Evolutionary conservation across 2,113 vertebrate genomes (phyloP).

Genomic region (Electrona antarctica): DNA sequence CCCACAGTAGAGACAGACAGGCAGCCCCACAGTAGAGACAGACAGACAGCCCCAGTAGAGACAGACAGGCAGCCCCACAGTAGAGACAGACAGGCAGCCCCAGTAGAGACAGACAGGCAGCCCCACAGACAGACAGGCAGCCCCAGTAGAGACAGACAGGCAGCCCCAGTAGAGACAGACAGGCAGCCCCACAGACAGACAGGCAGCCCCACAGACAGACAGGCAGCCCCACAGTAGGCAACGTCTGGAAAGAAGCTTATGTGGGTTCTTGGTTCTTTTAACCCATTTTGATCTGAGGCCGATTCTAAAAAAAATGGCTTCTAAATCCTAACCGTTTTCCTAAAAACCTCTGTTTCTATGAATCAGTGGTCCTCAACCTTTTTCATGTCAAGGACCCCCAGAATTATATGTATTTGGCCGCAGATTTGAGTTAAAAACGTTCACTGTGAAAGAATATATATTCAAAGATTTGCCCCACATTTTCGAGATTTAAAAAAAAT

Average conservation of each 20-base stretch:
- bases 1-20: conserved; percentile 8
- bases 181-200: conserved; percentile 1
- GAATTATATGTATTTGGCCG: no score
- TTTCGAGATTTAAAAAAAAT: no score
- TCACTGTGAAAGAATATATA: no score
- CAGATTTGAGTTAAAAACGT: no score
- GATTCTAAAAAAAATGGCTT: no score
- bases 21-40: no score
- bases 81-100: conserved; percentile 2
- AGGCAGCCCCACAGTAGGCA: conserved; percentile 10
- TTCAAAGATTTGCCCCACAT: no score
- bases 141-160: conserved; percentile 6
- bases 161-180: conserved; percentile 8
- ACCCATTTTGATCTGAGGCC: no score
- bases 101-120: conserved; percentile 2
- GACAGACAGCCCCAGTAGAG: neutral
- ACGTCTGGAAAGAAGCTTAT: conserved; percentile 68
- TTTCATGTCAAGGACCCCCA: no score
- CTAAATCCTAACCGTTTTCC: no score
- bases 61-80: neutral
- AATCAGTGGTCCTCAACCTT: no score
- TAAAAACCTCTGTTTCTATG: no score
- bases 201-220: conserved; percentile 1
- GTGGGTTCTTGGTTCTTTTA: conserved; percentile 18
- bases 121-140: conserved; percentile 1